Evolutionary conservation across 2,888 invertebrate genomes (phyloP).

Genomic region (Andrena hattorfiana): DNA sequence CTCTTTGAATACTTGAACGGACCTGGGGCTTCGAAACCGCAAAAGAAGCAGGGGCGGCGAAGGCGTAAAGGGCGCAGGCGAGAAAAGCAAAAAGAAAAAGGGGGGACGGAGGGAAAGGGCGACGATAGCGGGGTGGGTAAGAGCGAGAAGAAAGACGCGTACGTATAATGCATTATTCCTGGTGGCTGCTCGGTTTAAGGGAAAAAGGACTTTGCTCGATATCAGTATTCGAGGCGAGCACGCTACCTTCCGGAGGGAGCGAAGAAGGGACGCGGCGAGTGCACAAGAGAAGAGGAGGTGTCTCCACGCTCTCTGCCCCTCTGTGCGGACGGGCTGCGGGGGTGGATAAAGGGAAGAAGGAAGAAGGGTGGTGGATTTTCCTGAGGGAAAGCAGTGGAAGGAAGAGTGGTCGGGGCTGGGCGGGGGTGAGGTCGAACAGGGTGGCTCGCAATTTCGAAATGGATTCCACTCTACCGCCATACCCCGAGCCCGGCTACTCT

Average conservation of each 20-base stretch:
- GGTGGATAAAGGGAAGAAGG: slow-evolving; percentile 13
- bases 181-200: slow-evolving; percentile 80
- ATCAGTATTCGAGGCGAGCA: slow-evolving; percentile 83
- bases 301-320: too few species aligned
- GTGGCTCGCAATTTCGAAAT: slow-evolving; percentile 85
- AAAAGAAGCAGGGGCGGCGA: slow-evolving; percentile 31
- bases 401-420: slow-evolving; percentile 51
- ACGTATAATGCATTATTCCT: slow-evolving; percentile 82
- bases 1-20: slow-evolving; percentile 3
- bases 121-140: slow-evolving; percentile 16
- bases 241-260: slow-evolving; percentile 64
- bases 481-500: slow-evolving; percentile 25
- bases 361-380: slow-evolving; percentile 77
- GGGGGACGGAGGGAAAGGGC: slow-evolving; percentile 5
- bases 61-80: slow-evolving; percentile 1
- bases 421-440: slow-evolving; percentile 73
- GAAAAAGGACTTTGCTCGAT: slow-evolving; percentile 81
- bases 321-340: neutral
- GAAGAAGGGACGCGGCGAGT: slow-evolving; percentile 23
- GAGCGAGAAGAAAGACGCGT: slow-evolving; percentile 68
- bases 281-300: slow-evolving; percentile 5
- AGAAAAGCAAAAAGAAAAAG: slow-evolving; percentile 27
- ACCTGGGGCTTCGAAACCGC: slow-evolving; percentile 16
- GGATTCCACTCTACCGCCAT: slow-evolving; percentile 81
- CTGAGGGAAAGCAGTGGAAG: slow-evolving; percentile 78